Conservation (phyloP, 2,797 vertebrate genomes). For the Crocodylus rhombifer region DNA sequence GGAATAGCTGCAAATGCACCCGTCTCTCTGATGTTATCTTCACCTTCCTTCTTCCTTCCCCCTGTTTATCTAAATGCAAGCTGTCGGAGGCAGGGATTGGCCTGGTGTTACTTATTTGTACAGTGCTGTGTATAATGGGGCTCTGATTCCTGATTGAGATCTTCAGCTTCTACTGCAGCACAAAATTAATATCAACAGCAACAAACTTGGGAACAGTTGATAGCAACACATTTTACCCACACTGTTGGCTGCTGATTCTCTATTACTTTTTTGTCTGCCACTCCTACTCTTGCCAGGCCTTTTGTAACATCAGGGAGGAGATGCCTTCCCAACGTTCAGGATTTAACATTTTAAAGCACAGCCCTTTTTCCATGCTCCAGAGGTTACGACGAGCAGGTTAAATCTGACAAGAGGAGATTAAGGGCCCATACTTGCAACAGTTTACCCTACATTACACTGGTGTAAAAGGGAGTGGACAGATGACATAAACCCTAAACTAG, state of each 20-base stretch:
- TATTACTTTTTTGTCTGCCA: background rate
- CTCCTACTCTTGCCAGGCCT: accelerated
- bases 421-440: background rate
- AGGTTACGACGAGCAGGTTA: accelerated
- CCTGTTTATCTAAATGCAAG: background rate
- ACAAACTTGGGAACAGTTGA: accelerated
- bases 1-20: accelerated
- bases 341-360: accelerated
- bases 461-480: too few relatives aligned
- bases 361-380: accelerated
- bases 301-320: background rate
- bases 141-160: background rate
- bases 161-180: background rate
- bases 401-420: accelerated
- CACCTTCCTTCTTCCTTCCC: background rate
- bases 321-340: background rate
- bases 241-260: accelerated
- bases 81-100: background rate
- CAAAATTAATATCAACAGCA: accelerated
- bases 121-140: accelerated
- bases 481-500: too few relatives aligned
- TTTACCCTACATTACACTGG: too few relatives aligned
- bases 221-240: accelerated
- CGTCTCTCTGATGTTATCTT: background rate
- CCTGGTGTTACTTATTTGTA: background rate